Evolutionary conservation across 1,140 invertebrate genomes (phyloP), one percentile per base, ranked within the genome.

Genomic region (Diachasma alloeum): DNA sequence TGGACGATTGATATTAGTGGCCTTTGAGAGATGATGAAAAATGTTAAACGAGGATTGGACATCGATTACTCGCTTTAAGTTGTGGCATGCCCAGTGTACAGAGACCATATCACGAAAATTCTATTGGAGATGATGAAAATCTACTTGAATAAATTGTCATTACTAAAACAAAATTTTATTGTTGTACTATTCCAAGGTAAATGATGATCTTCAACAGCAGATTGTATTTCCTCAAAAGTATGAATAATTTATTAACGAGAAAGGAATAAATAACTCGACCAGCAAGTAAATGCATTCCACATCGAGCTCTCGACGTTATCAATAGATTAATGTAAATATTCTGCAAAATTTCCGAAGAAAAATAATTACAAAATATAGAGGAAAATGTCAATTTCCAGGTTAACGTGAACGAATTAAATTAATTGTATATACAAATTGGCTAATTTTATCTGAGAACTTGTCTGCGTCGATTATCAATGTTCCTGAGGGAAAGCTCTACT

Each of bases 201-300:
- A 31, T 31, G 6, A 31, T 31, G 2, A 31, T 31, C 31, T 31
- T 2, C 2, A 31, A 31, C 31, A 9, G 9, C 11, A 11, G 3
- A 56, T 8, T 22, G 9, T 19, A 56, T 56, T 6, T 19, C 19
- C 13, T 19, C 6, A 56, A 22, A 19, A 19, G 48, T 42, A 42
- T 13, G 39, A 42, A 42, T 42, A 42, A 42, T 42, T 42, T 42
- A 42, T 42, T 42, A 11, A 4, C 39, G 13, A 13, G 9, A 42
- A 42, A 42, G 44, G 46, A 66, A 77, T 63, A 71, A 77, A 63
- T 56, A 78, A 76, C 81, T 83, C 74, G 80, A 77, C 81, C 81
- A 81, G 81, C 81, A 81, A 81, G 81, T 80, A n/a, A 73, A 59
- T 8, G 71, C 69, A 59, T 31, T 31, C 56, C 71, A 69, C 19